Evolutionary conservation across 2,888 invertebrate species (phyloP), one percentile per base, ranked within the genome.

Genomic region (Octodonta nipae): DNA sequence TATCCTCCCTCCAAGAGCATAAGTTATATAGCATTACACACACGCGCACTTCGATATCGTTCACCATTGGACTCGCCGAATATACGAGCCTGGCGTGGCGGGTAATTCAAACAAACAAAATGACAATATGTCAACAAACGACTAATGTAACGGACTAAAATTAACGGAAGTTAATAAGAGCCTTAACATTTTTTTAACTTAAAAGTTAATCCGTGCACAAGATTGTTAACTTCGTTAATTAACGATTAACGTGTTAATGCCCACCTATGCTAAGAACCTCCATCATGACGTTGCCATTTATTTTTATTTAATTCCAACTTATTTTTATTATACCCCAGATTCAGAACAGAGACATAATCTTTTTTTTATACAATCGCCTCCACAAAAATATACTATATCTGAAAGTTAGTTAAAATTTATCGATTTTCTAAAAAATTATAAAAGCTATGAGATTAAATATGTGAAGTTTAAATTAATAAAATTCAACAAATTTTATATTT

Each of bases 141-240:
- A 26, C 26, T 10, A 26, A 26, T 26, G 26, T 26, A 26, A 26
- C 10, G 26, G 26, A 11, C 26, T 26, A n/a, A 26, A 26, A 11
- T 26, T 26, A 26, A 26, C 26, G 26, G 26, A 26, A 26, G 26
- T 26, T 26, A 26, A 26, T 10, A 26, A 26, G 6, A 26, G 26
- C 26, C 6, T 26, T 10, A 26, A 26, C 12, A 5, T 7, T 26
- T 26, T 26, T 26, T 17, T 17, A 17, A 17, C 6, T 17, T 17
- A 17, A 17, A 5, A 6, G 5, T 6, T 6, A 17, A 26, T 5
- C 26, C 10, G 6, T 7, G 5, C 26, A 26, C 5, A 5, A 26
- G 26, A 26, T 26, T 26, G 6, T 26, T 26, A 26, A 26, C 26
- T 20, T 20, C 20, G 20, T 20, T 20, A 20, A 20, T 20, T 20